Evolutionary conservation across 1,140 invertebrate genomes (phyloP).

Genomic region (Drosophila pruinosa): DNA sequence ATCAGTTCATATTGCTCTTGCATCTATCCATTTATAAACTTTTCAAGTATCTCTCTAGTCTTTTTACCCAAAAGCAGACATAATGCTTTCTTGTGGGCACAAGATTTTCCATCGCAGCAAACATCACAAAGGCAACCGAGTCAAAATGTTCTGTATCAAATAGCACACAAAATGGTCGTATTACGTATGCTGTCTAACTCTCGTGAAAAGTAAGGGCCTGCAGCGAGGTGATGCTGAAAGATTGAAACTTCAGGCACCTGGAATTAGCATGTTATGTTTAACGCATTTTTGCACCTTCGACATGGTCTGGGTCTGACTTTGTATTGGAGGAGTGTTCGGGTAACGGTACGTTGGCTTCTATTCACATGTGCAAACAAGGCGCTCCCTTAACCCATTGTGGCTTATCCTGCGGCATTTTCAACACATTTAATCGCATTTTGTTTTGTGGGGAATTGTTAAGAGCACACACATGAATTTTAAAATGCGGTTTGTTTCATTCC

Average conservation of each 20-base stretch:
- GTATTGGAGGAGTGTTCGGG: background rate
- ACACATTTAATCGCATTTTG: slow-evolving; percentile 79
- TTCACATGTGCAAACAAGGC: slow-evolving; percentile 72
- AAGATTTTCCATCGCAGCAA: slow-evolving; percentile 41
- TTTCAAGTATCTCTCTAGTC: too few species aligned
- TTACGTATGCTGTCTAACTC: slow-evolving; percentile 39
- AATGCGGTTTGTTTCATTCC: slow-evolving; percentile 50
- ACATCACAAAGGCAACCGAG: slow-evolving; percentile 22
- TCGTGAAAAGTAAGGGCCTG: background rate
- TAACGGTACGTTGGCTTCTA: background rate
- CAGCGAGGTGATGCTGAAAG: slow-evolving; percentile 41
- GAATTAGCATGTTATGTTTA: slow-evolving; percentile 79
- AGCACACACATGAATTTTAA: slow-evolving; percentile 71
- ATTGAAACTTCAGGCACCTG: slow-evolving; percentile 67
- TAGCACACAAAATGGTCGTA: slow-evolving; percentile 73
- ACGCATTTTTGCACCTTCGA: slow-evolving; percentile 78
- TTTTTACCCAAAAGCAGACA: slow-evolving; percentile 5
- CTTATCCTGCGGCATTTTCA: slow-evolving; percentile 66
- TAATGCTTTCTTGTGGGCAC: slow-evolving; percentile 26
- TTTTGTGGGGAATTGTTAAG: slow-evolving; percentile 63
- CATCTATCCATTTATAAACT: background rate
- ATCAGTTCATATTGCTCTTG: background rate
- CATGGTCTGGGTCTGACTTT: slow-evolving; percentile 39
- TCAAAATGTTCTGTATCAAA: slow-evolving; percentile 55
- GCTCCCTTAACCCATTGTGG: slow-evolving; percentile 66